Percentiles rank a stretch among this genome's conserved stretches.
Conservation (phyloP, 2,113 vertebrate species). For the Brachionichthys hirsutus region DNA sequence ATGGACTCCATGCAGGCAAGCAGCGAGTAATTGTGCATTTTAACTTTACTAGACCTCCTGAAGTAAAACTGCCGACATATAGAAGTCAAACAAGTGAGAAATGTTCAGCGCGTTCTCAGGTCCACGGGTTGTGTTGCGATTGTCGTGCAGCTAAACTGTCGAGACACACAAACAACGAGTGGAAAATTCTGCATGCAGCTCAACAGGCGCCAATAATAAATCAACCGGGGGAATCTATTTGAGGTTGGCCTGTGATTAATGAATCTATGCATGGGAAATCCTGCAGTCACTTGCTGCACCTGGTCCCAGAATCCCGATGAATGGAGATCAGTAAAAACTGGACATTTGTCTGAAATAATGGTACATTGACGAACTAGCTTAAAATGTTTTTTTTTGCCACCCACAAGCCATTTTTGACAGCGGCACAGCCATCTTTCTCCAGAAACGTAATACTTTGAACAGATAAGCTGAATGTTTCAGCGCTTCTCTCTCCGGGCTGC, state of each 20-base stretch:
- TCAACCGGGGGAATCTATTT: slow-evolving; percentile 51
- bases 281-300: slow-evolving; percentile 32
- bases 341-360: slow-evolving; percentile 14
- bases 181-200: slow-evolving; percentile 43
- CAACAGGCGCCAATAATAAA: slow-evolving; percentile 39
- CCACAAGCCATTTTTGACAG: slow-evolving; percentile 9
- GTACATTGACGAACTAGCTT: slow-evolving; percentile 33
- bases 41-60: not conserved
- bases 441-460: slow-evolving; percentile 5
- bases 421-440: not conserved
- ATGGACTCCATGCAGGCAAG: slow-evolving; percentile 46
- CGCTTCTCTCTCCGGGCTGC: not conserved
- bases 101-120: slow-evolving; percentile 1
- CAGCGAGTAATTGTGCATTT: not conserved
- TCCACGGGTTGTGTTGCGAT: slow-evolving; percentile 30
- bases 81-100: not conserved
- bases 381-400: slow-evolving; percentile 1
- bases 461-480: slow-evolving; percentile 5
- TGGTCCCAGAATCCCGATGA: slow-evolving; percentile 11
- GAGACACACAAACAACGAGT: slow-evolving; percentile 37
- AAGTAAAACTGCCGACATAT: not conserved
- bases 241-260: slow-evolving; percentile 35
- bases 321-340: slow-evolving; percentile 38
- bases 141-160: slow-evolving; percentile 2
- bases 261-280: slow-evolving; percentile 54